Evolutionary conservation across 1,140 invertebrate species (phyloP).

Genomic region (Zophobas morio): DNA sequence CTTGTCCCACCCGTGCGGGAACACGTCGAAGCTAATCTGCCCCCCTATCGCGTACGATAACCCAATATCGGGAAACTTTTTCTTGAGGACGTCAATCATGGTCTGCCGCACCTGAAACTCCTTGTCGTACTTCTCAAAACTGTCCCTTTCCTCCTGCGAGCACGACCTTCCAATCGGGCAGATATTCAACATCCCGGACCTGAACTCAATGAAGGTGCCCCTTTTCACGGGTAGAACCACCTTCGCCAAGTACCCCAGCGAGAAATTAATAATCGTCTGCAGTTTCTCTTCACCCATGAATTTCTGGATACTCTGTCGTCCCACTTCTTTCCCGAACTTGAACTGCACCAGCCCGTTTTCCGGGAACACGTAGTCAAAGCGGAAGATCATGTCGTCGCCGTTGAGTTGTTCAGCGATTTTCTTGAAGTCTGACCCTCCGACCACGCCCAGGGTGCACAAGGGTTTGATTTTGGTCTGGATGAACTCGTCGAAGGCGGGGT

Average conservation of each 20-base stretch:
- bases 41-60: slow-evolving; percentile 90
- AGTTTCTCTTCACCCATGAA: slow-evolving; percentile 91
- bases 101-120: slow-evolving; percentile 86
- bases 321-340: slow-evolving; percentile 80
- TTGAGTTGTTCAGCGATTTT: slow-evolving; percentile 97
- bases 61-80: slow-evolving; percentile 85
- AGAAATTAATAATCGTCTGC: slow-evolving; percentile 96
- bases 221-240: slow-evolving; percentile 92
- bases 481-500: slow-evolving; percentile 83
- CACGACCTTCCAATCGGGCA: slow-evolving; percentile 96
- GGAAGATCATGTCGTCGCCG: slow-evolving; percentile 78
- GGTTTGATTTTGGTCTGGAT: slow-evolving; percentile 81
- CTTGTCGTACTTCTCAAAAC: slow-evolving; percentile 91
- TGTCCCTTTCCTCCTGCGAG: slow-evolving; percentile 83
- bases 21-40: slow-evolving; percentile 98
- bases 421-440: slow-evolving; percentile 95
- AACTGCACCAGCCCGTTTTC: slow-evolving; percentile 97
- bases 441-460: slow-evolving; percentile 84
- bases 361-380: slow-evolving; percentile 95
- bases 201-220: slow-evolving; percentile 96
- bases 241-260: slow-evolving; percentile 90
- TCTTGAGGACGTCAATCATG: slow-evolving; percentile 87
- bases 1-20: slow-evolving; percentile 98
- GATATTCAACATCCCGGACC: slow-evolving; percentile 95
- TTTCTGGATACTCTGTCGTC: slow-evolving; percentile 84